These are phyloP conservation scores for Eudasyphora cyanicolor DNA, from an alignment of 2,888 invertebrate genomes.

Conservation along the genomic window DNA sequence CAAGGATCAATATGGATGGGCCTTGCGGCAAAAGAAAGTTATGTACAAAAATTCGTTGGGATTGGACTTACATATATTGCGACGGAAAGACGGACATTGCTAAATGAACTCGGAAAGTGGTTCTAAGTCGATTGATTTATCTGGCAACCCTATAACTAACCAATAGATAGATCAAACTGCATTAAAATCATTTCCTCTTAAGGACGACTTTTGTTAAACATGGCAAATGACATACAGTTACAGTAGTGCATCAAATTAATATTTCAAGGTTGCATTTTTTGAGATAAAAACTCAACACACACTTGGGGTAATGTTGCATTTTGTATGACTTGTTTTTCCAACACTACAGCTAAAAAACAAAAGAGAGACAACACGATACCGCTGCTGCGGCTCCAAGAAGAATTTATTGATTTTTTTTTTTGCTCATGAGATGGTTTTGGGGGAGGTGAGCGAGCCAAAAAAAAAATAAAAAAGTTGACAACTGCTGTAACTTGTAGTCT, in stretches of 20 bases:
- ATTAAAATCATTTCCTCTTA: no score
- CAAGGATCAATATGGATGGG: no score
- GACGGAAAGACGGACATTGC: no score
- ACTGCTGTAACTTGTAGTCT: conserved; percentile 25
- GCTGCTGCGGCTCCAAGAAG: background rate
- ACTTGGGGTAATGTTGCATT: background rate
- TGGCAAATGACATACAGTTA: conserved; percentile 17
- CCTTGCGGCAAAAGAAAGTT: no score
- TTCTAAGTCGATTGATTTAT: no score
- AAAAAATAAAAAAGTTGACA: background rate
- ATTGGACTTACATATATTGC: no score
- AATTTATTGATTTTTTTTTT: conserved; percentile 16
- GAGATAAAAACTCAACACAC: background rate
- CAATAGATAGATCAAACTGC: no score
- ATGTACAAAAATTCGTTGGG: no score
- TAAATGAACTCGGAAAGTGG: no score
- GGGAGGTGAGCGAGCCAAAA: background rate
- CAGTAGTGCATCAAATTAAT: conserved; percentile 10
- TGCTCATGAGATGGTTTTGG: conserved; percentile 1
- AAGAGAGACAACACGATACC: background rate
- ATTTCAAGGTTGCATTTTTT: conserved; percentile 29
- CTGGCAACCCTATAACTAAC: no score
- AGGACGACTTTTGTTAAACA: background rate
- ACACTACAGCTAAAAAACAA: background rate
- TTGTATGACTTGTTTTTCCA: background rate